phyloP scores from a whole-genome alignment of 92 coral and sea anemone species.

The Paramuricea clavata region DNA sequence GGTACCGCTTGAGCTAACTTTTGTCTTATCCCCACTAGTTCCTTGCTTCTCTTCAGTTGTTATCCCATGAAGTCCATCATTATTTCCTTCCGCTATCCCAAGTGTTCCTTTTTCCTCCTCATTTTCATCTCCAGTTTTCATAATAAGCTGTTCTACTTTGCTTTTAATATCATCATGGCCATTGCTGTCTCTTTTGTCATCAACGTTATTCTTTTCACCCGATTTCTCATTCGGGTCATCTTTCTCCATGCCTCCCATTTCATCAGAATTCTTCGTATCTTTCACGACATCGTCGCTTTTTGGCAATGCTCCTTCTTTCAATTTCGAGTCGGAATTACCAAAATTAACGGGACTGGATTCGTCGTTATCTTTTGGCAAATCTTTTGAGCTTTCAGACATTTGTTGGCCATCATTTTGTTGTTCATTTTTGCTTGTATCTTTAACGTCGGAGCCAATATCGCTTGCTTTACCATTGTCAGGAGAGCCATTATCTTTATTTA shows the following conservation, averaged over 20 bases:
- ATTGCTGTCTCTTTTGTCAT: background rate
- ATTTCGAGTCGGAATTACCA: background rate
- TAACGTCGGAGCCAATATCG: background rate
- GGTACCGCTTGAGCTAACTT: background rate
- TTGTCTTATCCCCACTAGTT: background rate
- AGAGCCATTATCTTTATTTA: background rate
- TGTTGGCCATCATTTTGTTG: background rate
- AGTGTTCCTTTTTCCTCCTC: background rate
- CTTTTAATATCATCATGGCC: background rate
- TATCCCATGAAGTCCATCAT: background rate
- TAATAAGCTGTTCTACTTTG: background rate
- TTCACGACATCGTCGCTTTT: background rate
- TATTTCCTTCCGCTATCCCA: background rate
- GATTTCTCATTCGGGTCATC: too few species aligned
- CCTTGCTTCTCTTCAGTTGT: background rate
- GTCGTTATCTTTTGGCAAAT: background rate
- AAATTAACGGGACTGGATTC: background rate
- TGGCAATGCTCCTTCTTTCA: background rate
- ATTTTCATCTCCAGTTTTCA: constrained; percentile 5
- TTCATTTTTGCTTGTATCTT: background rate
- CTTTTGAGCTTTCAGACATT: background rate
- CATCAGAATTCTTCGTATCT: too few species aligned
- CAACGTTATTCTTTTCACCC: too few species aligned
- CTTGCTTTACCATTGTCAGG: background rate
- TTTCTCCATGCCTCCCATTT: background rate